Evolutionary conservation across 1,140 invertebrate species (phyloP), one percentile per base, ranked within the genome.

Genomic region (Triops cancriformis): DNA sequence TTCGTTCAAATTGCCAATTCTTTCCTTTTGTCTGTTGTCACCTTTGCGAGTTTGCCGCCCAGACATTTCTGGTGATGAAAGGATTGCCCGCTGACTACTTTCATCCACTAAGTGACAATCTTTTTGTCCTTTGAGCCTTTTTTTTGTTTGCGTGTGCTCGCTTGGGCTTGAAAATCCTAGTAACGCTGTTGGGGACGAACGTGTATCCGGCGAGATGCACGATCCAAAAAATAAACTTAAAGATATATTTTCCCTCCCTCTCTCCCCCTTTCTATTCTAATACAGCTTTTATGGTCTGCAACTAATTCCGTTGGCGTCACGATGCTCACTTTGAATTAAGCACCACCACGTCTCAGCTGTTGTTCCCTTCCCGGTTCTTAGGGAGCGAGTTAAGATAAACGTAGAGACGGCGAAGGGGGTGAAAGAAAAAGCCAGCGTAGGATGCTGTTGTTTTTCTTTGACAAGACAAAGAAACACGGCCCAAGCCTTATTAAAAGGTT

Each of bases 1-100:
- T 64, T 64, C 51, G n/a, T 64, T 64, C 51, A 64, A 37, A 64
- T 64, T 64, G 51, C n/a, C 51, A 64, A 64, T 64, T 23, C 51
- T 64, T 64, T 18, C 23, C n/a, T 45, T 64, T 64, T 64, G 51
- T 64, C 23, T 64, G 14, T 64, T 64, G 23, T 64, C 51, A 23
- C 51, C 9, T 64, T 64, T 64, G 18, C 18, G 18, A 64, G 10
- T 64, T 64, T 64, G 14, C 51, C 51, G 51, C 10, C 31, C 51
- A 64, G 51, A 64, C n/a, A 37, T 64, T 18, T 64, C 23, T 64
- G 51, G 9, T n/a, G 51, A 18, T 64, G 51, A 18, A 64, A 64
- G 51, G 51, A 64, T 64, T 64, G 51, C 23, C 51, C 51, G 6
- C 10, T 64, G 51, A 64, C 51, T 64, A 64, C 51, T 64, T 64